These are phyloP conservation scores for Minunthozetes semirufus DNA, from an alignment of 2,888 invertebrate genomes.

Conservation along the genomic window DNA sequence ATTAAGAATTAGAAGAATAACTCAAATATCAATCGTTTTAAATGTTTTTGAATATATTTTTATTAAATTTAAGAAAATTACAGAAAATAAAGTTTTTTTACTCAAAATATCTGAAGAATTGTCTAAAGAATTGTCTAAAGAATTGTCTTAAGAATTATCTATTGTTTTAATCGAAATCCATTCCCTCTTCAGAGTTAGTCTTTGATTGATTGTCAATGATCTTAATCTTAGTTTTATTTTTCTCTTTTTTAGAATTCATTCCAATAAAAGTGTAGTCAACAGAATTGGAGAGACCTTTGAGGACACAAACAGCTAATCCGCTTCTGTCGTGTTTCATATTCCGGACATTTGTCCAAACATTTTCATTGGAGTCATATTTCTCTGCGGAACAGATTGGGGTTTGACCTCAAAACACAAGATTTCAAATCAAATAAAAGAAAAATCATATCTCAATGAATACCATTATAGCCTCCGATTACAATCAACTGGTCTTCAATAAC, in stretches of 20 bases:
- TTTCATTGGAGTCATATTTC: conserved; percentile 62
- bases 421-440: background rate
- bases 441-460: conserved; percentile 46
- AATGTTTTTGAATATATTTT: too few relatives aligned
- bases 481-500: conserved; percentile 68
- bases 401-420: conserved; percentile 52
- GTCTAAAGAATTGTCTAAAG: too few relatives aligned
- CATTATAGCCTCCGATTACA: conserved; percentile 77
- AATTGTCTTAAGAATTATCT: too few relatives aligned
- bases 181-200: background rate
- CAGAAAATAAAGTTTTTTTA: too few relatives aligned
- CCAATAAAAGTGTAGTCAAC: conserved; percentile 38
- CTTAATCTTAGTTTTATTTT: background rate
- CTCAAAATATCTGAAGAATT: too few relatives aligned
- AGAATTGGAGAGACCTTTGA: conserved; percentile 55
- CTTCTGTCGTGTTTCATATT: conserved; percentile 75
- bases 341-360: conserved; percentile 60
- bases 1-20: too few relatives aligned
- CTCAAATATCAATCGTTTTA: too few relatives aligned
- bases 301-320: conserved; percentile 70
- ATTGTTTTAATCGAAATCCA: too few relatives aligned
- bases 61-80: too few relatives aligned
- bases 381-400: conserved; percentile 69
- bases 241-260: background rate
- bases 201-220: background rate